Percentiles rank a stretch among this genome's conserved stretches.
Conservation (phyloP, 2,113 vertebrate genomes). For the Accipiter virgatus region DNA sequence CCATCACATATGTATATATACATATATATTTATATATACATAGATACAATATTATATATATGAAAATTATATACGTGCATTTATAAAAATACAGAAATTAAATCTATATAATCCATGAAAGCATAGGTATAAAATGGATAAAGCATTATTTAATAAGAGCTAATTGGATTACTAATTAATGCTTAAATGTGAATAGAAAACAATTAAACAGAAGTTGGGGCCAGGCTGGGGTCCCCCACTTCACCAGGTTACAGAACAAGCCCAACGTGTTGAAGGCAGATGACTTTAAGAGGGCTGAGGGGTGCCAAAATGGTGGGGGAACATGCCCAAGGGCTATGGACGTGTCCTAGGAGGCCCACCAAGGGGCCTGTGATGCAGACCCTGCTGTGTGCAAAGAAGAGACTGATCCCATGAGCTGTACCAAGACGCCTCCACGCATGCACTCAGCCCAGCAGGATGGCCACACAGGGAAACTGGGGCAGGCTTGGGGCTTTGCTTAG, state of each 20-base stretch:
- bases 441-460: background rate
- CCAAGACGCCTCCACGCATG: fast-evolving
- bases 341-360: background rate
- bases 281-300: background rate
- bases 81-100: background rate
- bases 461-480: background rate
- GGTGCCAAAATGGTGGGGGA: background rate
- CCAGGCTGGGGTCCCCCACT: background rate
- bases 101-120: background rate
- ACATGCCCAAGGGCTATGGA: background rate
- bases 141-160: background rate
- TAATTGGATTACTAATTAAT: background rate
- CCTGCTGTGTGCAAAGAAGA: background rate
- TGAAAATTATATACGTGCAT: too few relatives aligned
- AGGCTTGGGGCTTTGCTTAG: fast-evolving
- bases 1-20: too few relatives aligned
- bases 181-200: background rate
- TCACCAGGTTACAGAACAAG: background rate
- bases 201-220: background rate
- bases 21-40: too few relatives aligned
- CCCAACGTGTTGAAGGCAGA: background rate
- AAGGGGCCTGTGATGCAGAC: background rate
- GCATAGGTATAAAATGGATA: background rate
- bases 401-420: fast-evolving
- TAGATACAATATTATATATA: background rate